A percentile compares a stretch with the other conserved stretches of the same genome.
Conservation (phyloP, 2,113 vertebrate genomes). For the Rhabdornis inornatus region DNA sequence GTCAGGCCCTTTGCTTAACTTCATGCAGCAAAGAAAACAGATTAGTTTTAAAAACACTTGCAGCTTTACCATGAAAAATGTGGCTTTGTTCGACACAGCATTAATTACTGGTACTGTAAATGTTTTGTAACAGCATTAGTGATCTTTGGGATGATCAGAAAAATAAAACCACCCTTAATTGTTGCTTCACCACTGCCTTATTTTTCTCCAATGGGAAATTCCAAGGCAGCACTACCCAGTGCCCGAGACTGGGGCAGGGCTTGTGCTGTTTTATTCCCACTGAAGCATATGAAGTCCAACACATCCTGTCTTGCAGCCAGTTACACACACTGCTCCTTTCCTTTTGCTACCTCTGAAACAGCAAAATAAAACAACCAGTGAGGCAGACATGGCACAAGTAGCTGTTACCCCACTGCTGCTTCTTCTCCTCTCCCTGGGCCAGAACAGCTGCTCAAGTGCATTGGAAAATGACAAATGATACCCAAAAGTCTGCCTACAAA, state of each 20-base stretch:
- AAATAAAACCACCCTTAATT: neutral
- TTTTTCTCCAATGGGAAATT: neutral
- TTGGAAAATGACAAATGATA: neutral
- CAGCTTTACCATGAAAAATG: neutral
- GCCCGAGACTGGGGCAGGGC: neutral
- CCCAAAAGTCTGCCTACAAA: neutral
- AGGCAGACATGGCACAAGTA: fast-evolving
- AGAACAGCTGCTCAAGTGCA: neutral
- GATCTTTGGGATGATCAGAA: neutral
- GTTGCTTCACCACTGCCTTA: neutral
- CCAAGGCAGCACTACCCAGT: neutral
- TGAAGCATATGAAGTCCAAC: neutral
- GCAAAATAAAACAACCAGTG: neutral
- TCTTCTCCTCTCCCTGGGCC: neutral
- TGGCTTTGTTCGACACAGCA: neutral
- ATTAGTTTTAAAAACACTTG: neutral
- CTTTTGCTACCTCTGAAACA: neutral
- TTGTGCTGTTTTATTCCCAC: neutral
- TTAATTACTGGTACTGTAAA: neutral
- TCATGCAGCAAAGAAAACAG: neutral
- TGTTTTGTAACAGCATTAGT: neutral
- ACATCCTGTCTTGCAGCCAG: neutral
- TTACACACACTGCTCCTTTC: neutral
- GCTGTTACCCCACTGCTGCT: neutral
- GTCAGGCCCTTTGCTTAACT: neutral